Evolutionary conservation across 2,113 vertebrate genomes (phyloP).

Genomic region (Mellivora capensis): DNA sequence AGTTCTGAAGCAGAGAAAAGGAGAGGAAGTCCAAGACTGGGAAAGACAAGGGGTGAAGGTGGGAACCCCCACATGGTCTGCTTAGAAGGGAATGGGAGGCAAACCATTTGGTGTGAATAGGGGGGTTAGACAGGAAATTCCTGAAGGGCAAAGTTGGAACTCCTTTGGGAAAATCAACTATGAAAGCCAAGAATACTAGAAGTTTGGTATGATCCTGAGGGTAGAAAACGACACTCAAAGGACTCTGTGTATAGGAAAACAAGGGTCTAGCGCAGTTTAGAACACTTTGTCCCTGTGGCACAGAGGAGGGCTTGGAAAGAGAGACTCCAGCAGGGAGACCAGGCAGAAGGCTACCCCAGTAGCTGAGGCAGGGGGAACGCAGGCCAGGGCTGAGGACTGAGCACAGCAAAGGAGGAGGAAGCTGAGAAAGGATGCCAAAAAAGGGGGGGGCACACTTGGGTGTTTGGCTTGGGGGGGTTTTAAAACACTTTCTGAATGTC

Average conservation of each 20-base stretch:
- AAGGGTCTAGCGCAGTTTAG: not conserved
- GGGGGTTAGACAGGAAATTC: not conserved
- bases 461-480: not conserved
- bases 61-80: accelerated
- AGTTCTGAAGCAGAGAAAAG: not conserved
- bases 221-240: not conserved
- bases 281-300: not conserved
- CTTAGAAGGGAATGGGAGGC: not conserved
- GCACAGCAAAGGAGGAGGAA: not conserved
- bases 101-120: not conserved
- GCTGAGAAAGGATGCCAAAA: not conserved
- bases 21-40: not conserved
- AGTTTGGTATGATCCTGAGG: not conserved
- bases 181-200: not conserved
- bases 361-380: not conserved
- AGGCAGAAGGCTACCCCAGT: not conserved
- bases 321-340: not conserved
- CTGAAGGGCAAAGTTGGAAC: not conserved
- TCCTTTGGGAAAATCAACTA: not conserved
- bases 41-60: accelerated
- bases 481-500: not conserved
- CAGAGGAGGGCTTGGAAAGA: not conserved
- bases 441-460: not conserved
- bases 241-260: not conserved
- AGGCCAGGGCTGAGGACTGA: not conserved